Conservation (phyloP, 37 sponge, comb jelly and placozoan genomes). For the Hormiphora californensis region DNA sequence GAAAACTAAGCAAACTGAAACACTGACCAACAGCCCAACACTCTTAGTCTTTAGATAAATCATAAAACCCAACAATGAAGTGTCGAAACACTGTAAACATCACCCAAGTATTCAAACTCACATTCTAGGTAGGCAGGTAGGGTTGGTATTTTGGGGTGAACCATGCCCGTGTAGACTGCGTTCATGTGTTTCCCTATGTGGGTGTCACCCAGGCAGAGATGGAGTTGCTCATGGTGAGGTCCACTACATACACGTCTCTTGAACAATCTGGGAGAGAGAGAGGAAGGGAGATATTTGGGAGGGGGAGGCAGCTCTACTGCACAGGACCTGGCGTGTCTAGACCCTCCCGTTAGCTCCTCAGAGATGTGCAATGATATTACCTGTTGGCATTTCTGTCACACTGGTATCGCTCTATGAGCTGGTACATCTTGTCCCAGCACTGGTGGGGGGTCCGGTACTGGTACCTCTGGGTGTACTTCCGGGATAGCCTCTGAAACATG, state of each 20-base stretch:
- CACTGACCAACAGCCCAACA: no score
- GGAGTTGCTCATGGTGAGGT: conserved; percentile 48
- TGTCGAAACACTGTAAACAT: no score
- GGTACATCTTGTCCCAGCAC: conserved; percentile 56
- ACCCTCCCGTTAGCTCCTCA: no score
- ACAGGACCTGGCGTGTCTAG: no score
- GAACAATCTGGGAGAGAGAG: background rate
- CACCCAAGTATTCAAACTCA: conserved; percentile 16
- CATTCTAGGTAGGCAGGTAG: conserved; percentile 14
- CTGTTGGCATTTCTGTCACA: conserved; percentile 49
- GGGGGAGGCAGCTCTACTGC: no score
- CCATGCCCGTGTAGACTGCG: conserved; percentile 50
- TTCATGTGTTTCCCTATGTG: conserved; percentile 33
- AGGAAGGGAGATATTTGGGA: background rate
- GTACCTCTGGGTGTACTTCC: conserved; percentile 19
- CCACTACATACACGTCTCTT: conserved; percentile 30
- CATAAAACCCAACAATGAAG: no score
- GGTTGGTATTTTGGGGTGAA: background rate
- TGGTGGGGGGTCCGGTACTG: conserved; percentile 45
- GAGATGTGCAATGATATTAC: no score
- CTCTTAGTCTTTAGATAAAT: no score
- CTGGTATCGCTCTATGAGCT: conserved; percentile 48
- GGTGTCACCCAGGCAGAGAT: conserved; percentile 17
- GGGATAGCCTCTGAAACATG: background rate
- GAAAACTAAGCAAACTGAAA: no score